Evolutionary conservation across 2,797 vertebrate species (phyloP), one percentile per base, ranked within the genome.

Genomic region (Pseudomugil tenellus): DNA sequence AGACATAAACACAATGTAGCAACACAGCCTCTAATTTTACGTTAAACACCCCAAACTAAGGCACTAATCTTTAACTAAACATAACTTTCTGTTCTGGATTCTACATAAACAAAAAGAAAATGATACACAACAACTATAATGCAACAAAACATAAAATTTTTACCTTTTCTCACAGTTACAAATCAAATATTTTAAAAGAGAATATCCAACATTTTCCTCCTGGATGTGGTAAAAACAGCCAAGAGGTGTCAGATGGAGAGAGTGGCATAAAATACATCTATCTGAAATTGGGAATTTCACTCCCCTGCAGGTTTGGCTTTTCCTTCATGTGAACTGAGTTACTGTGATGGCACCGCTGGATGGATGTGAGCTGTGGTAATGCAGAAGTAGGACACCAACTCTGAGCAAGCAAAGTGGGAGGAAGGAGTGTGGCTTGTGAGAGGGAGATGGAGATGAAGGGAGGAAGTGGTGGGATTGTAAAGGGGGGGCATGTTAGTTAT

Each of bases 381-480:
- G 79, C 31, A 83, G 77, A 90, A 91, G 77, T 90, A 90, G 88
- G 88, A 85, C 87, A 83, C 78, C 39, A 23, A 76, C 69, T 79
- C 74, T 83, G 79, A 53, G 37, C 62, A 60, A 62, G 65, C 49
- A 9, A 61, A 37, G 55, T 23, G 26, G 21, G 17, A 53, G 26
- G 57, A 1, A 12, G 43, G 67, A 39, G 52, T 17, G 19, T 13
- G 65, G 62, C 57, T 19, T 58, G 25, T 31, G 57, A 64, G 71
- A 37, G 19, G 61, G 62, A 74, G 57, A 76, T 34, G 32, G 67
- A 70, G 74, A 76, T 63, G 75, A 67, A 34, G 53, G 68, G 70
- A 59, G 69, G 9, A 62, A 16, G 28, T 1, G 34, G 28, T 17
- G 56, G 58, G 48, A 72, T 49, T 32, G 26, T 37, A 25, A 25